Conservation (phyloP, 2,888 invertebrate genomes). For the Pecten maximus region DNA sequence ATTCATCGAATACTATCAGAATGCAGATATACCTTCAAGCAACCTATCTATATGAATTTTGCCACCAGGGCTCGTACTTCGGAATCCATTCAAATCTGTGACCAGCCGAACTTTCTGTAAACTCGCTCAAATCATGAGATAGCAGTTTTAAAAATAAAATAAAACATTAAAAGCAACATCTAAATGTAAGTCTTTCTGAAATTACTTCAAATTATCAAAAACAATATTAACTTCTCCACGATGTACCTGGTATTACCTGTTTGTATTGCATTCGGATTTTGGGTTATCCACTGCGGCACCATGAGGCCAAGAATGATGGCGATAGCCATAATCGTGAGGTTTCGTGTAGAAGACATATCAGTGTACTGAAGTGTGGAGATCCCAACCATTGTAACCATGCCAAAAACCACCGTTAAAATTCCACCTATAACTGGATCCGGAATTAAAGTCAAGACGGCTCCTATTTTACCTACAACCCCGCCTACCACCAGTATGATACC, state of each 20-base stretch:
- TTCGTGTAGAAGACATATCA: constrained; percentile 91
- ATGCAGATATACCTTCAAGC: no score
- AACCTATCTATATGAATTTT: no score
- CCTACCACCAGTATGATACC: constrained; percentile 82
- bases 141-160: no score
- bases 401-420: constrained; percentile 75
- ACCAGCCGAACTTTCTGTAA: no score
- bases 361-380: constrained; percentile 84
- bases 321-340: constrained; percentile 93
- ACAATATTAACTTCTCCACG: no score
- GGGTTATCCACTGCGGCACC: constrained; percentile 77
- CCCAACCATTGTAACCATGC: constrained; percentile 80
- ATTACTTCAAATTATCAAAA: no score
- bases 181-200: no score
- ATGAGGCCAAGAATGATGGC: constrained; percentile 92
- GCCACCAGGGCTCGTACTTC: no score
- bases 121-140: no score
- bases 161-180: no score
- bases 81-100: no score
- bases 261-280: constrained; percentile 59
- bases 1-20: no score
- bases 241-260: constrained; percentile 77
- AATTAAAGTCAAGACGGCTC: constrained; percentile 83
- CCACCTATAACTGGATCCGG: constrained; percentile 84
- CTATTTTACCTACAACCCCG: constrained; percentile 83